Evolutionary conservation across 2,113 vertebrate species (phyloP).

Genomic region (Anarrhichthys ocellatus): DNA sequence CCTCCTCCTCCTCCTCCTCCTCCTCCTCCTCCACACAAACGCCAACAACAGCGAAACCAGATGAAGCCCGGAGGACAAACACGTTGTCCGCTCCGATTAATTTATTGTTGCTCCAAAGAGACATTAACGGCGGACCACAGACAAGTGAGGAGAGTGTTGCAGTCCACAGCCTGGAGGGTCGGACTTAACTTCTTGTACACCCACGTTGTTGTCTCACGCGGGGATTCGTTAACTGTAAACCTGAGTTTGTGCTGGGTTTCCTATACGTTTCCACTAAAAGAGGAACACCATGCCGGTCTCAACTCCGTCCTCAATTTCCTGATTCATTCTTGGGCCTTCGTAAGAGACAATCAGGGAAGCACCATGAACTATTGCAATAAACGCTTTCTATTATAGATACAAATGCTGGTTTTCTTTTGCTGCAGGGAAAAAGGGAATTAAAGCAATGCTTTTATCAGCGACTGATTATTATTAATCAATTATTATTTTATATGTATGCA

Average conservation of each 20-base stretch:
- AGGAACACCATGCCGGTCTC: neutral
- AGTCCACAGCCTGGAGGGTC: constrained; percentile 58
- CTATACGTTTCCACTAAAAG: neutral
- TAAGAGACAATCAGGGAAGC: neutral
- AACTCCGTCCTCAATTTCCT: neutral
- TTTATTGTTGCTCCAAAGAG: constrained; percentile 69
- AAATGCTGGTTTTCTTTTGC: too few relatives aligned
- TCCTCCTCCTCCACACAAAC: constrained; percentile 46
- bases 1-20: constrained; percentile 48
- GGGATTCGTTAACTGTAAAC: constrained; percentile 7
- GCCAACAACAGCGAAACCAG: constrained; percentile 26
- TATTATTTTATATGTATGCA: too few relatives aligned
- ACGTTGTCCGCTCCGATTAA: constrained; percentile 67
- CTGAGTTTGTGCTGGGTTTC: constrained; percentile 6
- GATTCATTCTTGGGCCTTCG: neutral
- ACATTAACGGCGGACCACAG: constrained; percentile 62
- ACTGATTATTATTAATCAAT: too few relatives aligned
- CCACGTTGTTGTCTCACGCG: constrained; percentile 40
- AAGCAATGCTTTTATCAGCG: too few relatives aligned
- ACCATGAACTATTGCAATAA: neutral
- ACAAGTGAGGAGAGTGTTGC: constrained; percentile 55
- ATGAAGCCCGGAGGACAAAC: constrained; percentile 67
- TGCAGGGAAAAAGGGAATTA: too few relatives aligned
- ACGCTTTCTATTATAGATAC: too few relatives aligned
- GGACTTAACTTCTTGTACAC: constrained; percentile 46